Conservation (phyloP, 1,140 invertebrate genomes). For the Drosophila ohnishii region DNA sequence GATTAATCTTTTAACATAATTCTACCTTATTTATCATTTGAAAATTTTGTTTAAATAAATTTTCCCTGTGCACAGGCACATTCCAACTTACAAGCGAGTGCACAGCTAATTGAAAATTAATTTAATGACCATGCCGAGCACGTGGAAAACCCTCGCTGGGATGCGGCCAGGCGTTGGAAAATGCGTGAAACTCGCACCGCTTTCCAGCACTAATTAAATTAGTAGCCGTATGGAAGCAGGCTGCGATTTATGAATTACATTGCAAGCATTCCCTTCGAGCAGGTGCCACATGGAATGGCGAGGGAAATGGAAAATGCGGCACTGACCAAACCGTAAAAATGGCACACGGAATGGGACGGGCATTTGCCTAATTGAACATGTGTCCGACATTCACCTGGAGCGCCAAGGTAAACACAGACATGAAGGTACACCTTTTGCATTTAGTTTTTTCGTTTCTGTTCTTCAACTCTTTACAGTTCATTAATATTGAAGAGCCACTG, state of each 20-base stretch:
- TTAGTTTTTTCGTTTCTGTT: constrained; percentile 11
- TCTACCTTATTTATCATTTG: not conserved
- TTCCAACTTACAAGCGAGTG: constrained; percentile 16
- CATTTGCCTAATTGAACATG: constrained; percentile 70
- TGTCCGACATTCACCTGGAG: constrained; percentile 43
- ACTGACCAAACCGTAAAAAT: constrained; percentile 44
- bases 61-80: constrained; percentile 1
- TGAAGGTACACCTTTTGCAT: constrained; percentile 19
- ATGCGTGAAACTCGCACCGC: constrained; percentile 14
- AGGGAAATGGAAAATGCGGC: constrained; percentile 6
- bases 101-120: constrained; percentile 66
- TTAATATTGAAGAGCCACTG: constrained; percentile 52
- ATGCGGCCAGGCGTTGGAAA: constrained; percentile 27
- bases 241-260: constrained; percentile 42
- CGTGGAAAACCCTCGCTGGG: constrained; percentile 22
- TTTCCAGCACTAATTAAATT: constrained; percentile 29
- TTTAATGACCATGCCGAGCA: constrained; percentile 31
- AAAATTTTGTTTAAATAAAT: not conserved
- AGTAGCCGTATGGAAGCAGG: constrained; percentile 15
- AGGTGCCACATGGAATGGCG: constrained; percentile 13
- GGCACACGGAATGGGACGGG: constrained; percentile 26
- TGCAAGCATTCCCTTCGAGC: constrained; percentile 19
- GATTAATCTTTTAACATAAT: not conserved
- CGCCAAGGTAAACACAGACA: constrained; percentile 8
- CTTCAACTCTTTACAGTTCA: constrained; percentile 56